A percentile compares a stretch with the other conserved stretches of the same genome.
phyloP scores from a whole-genome alignment of 2,113 vertebrate genomes.

The Cheilinus undulatus region DNA sequence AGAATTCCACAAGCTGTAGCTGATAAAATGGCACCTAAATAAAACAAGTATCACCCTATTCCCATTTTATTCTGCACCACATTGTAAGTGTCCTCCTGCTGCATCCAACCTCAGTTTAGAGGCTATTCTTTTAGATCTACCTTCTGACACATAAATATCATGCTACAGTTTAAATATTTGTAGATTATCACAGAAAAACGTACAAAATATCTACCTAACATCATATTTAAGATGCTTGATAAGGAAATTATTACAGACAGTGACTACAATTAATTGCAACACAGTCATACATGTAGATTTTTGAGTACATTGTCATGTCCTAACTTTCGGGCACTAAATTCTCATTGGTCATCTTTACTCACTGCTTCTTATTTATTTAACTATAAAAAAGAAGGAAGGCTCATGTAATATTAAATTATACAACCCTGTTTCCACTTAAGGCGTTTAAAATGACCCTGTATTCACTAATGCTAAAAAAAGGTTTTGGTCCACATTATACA shows the following conservation, averaged over 20 bases:
- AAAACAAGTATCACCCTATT: conserved; percentile 58
- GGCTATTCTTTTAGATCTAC: conserved; percentile 63
- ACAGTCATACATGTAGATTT: conserved; percentile 81
- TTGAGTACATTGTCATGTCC: conserved; percentile 69
- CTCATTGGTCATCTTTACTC: conserved; percentile 50
- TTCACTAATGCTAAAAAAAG: conserved; percentile 22
- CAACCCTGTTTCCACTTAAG: conserved; percentile 82
- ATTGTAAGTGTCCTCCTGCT: conserved; percentile 31
- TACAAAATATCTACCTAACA: conserved; percentile 82
- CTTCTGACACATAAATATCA: conserved; percentile 77
- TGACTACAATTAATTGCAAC: conserved; percentile 75
- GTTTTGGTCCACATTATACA: conserved; percentile 51
- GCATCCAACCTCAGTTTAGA: conserved; percentile 51
- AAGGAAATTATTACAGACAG: conserved; percentile 72
- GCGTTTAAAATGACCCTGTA: conserved; percentile 78
- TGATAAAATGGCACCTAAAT: conserved; percentile 61
- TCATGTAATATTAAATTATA: conserved; percentile 53
- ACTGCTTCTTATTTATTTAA: conserved; percentile 53
- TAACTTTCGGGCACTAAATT: conserved; percentile 57
- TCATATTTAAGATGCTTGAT: conserved; percentile 70
- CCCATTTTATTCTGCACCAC: conserved; percentile 65
- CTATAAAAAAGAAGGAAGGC: conserved; percentile 60
- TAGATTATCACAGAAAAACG: conserved; percentile 76
- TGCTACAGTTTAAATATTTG: conserved; percentile 84
- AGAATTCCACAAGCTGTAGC: conserved; percentile 62